Conservation (phyloP, 1,140 invertebrate genomes). For the Leptinotarsa texana region DNA sequence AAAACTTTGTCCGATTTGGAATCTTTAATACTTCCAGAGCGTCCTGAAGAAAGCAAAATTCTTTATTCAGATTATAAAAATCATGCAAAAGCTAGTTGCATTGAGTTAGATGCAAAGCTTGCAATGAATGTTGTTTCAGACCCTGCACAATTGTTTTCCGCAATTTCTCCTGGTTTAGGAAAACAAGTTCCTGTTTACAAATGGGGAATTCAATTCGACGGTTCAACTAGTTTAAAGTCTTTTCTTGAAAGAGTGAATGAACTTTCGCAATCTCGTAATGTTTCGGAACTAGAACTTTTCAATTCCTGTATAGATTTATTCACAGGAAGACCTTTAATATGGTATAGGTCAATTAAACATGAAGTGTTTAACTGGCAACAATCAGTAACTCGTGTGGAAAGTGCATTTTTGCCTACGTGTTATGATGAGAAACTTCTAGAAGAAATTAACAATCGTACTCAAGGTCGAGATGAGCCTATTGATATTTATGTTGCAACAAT, state of each 20-base stretch:
- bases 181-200: neutral
- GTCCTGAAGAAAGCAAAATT: neutral
- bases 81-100: neutral
- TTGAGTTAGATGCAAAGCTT: neutral
- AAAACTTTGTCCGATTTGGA: neutral
- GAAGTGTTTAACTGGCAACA: neutral
- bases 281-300: neutral
- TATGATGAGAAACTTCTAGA: slow-evolving; percentile 1
- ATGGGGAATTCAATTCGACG: slow-evolving; percentile 7
- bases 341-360: neutral
- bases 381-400: neutral
- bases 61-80: neutral
- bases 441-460: neutral
- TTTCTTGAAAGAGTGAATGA: neutral
- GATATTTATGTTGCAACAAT: neutral
- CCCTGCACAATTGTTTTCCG: neutral
- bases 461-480: neutral
- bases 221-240: neutral
- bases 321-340: neutral
- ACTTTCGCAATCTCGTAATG: neutral
- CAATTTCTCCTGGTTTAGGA: neutral
- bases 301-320: slow-evolving; percentile 3
- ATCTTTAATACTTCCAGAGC: neutral
- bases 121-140: slow-evolving; percentile 8
- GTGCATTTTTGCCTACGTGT: neutral